These are phyloP conservation scores for Loxodonta africana DNA, from an alignment of 2,113 vertebrate species.

Conservation along the genomic window DNA sequence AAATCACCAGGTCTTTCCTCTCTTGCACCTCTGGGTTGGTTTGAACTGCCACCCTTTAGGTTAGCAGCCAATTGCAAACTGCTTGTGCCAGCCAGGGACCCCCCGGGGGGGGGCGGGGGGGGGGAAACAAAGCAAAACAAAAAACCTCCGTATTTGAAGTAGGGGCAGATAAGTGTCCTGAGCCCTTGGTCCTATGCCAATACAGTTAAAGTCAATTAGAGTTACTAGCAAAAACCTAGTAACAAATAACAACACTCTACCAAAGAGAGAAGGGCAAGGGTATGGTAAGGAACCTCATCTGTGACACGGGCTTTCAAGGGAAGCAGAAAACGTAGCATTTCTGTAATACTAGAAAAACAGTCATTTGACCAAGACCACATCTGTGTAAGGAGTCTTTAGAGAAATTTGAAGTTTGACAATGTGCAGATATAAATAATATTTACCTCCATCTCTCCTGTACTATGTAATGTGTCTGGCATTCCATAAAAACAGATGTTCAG, in stretches of 20 bases:
- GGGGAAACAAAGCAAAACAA: too few relatives aligned
- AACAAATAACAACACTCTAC: neutral
- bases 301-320: neutral
- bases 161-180: neutral
- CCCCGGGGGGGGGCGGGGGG: neutral
- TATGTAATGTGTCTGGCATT: neutral
- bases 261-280: neutral
- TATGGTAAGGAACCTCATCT: neutral
- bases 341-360: neutral
- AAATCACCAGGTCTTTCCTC: too few relatives aligned
- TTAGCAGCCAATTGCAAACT: too few relatives aligned
- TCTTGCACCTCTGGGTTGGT: too few relatives aligned
- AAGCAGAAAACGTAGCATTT: neutral
- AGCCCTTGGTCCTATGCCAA: neutral
- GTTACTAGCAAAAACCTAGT: neutral
- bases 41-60: too few relatives aligned
- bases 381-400: neutral
- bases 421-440: neutral
- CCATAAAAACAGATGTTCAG: neutral
- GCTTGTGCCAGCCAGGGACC: too few relatives aligned
- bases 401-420: neutral
- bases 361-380: neutral
- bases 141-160: too few relatives aligned
- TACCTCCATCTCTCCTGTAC: neutral
- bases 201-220: neutral